phyloP scores from a whole-genome alignment of 2,797 vertebrate genomes.

The Heteromormyrus szaboi region DNA sequence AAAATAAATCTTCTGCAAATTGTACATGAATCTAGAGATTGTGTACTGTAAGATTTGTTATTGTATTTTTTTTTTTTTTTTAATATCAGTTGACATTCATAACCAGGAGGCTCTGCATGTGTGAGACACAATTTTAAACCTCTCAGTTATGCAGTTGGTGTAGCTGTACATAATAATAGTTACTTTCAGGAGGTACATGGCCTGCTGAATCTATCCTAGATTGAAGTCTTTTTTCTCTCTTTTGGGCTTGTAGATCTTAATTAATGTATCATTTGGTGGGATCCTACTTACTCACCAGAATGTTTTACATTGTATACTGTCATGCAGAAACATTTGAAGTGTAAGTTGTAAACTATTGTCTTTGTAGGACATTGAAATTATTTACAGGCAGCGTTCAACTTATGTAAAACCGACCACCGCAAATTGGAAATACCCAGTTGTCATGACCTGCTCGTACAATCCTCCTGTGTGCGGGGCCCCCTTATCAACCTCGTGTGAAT shows the following conservation, averaged over 20 bases:
- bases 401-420: too few species aligned
- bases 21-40: background rate
- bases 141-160: background rate
- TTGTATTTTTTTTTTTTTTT: slow-evolving; percentile 8
- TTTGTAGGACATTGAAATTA: background rate
- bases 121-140: slow-evolving; percentile 44
- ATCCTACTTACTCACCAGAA: background rate
- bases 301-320: background rate
- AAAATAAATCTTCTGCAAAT: background rate
- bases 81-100: slow-evolving; percentile 59
- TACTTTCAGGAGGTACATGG: background rate
- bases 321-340: background rate
- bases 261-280: background rate
- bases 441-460: too few species aligned
- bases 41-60: background rate
- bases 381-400: background rate
- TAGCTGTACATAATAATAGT: slow-evolving; percentile 24
- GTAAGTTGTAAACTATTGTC: background rate
- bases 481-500: too few species aligned
- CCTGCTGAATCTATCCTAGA: background rate
- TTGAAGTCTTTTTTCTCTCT: background rate
- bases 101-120: slow-evolving; percentile 45
- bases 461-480: too few species aligned
- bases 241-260: background rate
- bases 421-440: too few species aligned